Evolutionary conservation across 1,140 invertebrate genomes (phyloP).

Genomic region (Drusus annulatus): DNA sequence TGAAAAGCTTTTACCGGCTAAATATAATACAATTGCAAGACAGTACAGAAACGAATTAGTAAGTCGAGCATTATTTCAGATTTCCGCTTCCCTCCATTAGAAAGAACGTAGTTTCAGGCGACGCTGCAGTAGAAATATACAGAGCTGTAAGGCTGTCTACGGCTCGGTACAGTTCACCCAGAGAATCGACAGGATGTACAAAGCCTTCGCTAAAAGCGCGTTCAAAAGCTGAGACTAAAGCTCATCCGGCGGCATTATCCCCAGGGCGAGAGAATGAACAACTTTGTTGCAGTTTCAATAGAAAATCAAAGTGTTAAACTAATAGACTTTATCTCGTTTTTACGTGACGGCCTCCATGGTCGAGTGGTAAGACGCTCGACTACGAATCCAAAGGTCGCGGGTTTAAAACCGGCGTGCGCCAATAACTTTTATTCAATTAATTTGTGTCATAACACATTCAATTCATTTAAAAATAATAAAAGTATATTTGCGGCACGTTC

Average conservation of each 20-base stretch:
- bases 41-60: slow-evolving; percentile 10
- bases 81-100: background rate
- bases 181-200: slow-evolving; percentile 12
- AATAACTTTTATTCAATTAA: too few relatives aligned
- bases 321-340: too few relatives aligned
- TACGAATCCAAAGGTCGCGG: too few relatives aligned
- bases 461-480: too few relatives aligned
- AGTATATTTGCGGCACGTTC: too few relatives aligned
- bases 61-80: slow-evolving; percentile 26
- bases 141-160: background rate
- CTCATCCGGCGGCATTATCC: background rate
- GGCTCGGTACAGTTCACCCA: background rate
- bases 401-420: too few relatives aligned
- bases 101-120: too few relatives aligned
- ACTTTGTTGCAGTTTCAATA: slow-evolving; percentile 9
- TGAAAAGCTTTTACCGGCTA: background rate
- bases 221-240: slow-evolving; percentile 7
- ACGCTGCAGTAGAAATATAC: background rate
- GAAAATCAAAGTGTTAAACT: background rate
- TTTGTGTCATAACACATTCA: too few relatives aligned
- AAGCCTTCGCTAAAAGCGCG: slow-evolving; percentile 31
- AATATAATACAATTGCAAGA: background rate
- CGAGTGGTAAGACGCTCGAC: too few relatives aligned
- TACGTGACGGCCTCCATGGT: too few relatives aligned
- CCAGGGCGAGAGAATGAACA: background rate